phyloP scores from a whole-genome alignment of 2,113 vertebrate genomes.

The Colius striatus region DNA sequence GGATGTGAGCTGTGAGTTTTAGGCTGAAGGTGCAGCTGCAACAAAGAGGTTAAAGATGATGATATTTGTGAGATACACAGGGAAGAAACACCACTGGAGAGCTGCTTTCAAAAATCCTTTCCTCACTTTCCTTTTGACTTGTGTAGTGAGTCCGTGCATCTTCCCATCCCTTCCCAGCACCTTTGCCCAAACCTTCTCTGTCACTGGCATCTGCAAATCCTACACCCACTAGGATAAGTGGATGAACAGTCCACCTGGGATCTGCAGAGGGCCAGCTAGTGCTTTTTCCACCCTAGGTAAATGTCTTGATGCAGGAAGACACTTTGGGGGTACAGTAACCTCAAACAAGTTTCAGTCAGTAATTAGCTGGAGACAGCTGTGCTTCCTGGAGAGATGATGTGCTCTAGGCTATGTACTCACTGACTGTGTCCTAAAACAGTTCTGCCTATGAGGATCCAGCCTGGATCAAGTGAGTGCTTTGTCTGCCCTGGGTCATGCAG shows the following conservation, averaged over 20 bases:
- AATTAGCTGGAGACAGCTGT: neutral
- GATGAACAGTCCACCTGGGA: neutral
- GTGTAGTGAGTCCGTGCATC: rapidly evolving
- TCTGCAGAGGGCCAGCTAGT: neutral
- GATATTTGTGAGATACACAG: neutral
- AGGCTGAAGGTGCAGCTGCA: neutral
- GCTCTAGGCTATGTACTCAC: neutral
- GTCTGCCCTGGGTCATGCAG: neutral
- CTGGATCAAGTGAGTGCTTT: neutral
- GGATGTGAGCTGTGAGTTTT: neutral
- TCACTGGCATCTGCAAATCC: neutral
- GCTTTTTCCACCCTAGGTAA: neutral
- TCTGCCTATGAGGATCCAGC: neutral
- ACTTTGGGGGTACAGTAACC: neutral
- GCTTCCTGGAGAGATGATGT: neutral
- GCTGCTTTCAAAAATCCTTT: neutral
- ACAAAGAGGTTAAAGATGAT: neutral
- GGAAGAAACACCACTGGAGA: neutral
- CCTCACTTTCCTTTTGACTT: neutral
- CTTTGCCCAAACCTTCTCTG: neutral
- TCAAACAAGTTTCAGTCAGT: neutral
- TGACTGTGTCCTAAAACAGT: neutral
- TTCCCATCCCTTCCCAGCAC: neutral
- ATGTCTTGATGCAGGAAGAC: neutral
- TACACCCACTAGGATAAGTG: neutral